Conservation (phyloP, 2,888 invertebrate species). For the Corythucha ciliata region DNA sequence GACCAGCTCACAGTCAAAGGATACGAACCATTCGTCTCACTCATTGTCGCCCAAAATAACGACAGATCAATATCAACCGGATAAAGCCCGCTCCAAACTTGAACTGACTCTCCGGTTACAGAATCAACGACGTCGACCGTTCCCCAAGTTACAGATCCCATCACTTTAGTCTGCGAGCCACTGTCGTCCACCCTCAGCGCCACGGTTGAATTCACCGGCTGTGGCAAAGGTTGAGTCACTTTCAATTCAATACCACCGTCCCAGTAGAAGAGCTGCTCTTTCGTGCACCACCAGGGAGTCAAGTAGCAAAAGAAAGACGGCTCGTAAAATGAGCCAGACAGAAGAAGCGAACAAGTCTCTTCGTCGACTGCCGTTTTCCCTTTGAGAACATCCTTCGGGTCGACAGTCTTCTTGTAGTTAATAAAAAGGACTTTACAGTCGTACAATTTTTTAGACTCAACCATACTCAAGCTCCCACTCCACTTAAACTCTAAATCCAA, state of each 20-base stretch:
- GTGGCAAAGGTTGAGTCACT: conserved; percentile 22
- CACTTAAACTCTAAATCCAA: conserved; percentile 25
- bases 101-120: no score
- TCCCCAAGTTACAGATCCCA: no score
- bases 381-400: not conserved
- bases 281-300: conserved; percentile 31
- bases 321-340: conserved; percentile 27
- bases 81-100: no score
- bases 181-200: no score
- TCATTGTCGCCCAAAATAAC: no score
- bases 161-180: no score
- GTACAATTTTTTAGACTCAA: conserved; percentile 28
- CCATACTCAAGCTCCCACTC: conserved; percentile 20
- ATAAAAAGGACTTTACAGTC: conserved; percentile 27
- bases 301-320: conserved; percentile 30
- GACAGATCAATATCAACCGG: no score
- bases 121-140: no score
- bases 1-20: no score
- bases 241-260: conserved; percentile 28
- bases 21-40: no score
- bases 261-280: conserved; percentile 29
- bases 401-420: conserved; percentile 9
- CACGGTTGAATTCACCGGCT: no score
- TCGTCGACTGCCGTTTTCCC: conserved; percentile 2
- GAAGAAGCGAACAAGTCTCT: conserved; percentile 27